phyloP scores from a whole-genome alignment of 2,888 invertebrate genomes.

The Lumbricus terrestris region DNA sequence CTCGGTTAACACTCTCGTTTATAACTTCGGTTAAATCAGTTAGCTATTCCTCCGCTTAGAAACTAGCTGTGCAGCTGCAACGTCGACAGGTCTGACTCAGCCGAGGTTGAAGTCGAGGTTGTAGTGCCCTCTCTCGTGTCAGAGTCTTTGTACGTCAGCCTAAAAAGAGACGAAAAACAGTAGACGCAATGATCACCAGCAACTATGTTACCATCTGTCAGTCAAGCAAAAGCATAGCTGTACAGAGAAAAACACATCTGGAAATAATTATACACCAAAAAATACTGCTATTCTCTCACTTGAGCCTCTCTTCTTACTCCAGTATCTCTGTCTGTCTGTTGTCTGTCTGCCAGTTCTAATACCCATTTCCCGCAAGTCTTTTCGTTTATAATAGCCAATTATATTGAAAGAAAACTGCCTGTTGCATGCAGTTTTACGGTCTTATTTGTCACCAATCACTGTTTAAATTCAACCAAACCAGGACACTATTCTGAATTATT shows the following conservation, averaged over 20 bases:
- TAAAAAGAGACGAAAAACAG: slow-evolving; percentile 3
- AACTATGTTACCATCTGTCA: not conserved
- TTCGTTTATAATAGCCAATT: not conserved
- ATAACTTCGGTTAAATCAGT: not conserved
- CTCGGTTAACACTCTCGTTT: not conserved
- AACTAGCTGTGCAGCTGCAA: not conserved
- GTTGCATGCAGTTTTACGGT: not conserved
- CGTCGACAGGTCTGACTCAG: not conserved
- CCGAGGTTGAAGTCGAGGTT: not conserved
- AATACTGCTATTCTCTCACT: not conserved
- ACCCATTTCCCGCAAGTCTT: not conserved
- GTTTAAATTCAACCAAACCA: not conserved
- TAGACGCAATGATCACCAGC: not conserved
- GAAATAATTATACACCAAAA: not conserved
- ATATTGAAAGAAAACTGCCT: not conserved
- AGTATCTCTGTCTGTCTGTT: not conserved
- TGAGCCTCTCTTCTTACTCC: not conserved
- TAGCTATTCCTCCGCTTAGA: no score
- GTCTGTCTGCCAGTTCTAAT: not conserved
- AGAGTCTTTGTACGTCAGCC: not conserved
- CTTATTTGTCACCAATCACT: not conserved
- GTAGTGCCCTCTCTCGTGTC: not conserved
- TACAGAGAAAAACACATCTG: not conserved
- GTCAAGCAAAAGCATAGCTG: not conserved
- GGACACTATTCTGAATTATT: no score